Evolutionary conservation across 1,140 invertebrate genomes (phyloP), one percentile per base, ranked within the genome.

Genomic region (Asbolus verrucosus): DNA sequence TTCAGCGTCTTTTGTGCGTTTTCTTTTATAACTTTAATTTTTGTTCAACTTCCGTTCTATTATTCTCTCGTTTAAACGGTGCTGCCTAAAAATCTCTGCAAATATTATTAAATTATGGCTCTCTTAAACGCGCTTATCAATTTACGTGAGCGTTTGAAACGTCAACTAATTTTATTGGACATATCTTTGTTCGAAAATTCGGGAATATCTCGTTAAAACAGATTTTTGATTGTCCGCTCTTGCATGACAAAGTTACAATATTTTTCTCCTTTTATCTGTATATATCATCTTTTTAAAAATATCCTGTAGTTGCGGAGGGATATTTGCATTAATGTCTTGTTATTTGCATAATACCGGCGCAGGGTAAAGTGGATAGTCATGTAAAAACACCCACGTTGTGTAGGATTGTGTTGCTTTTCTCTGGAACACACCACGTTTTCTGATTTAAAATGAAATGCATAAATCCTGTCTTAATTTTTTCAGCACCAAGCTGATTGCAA

Each of bases 281-380:
- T 63, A 33, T 67, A 67, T 67, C 43, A 67, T 67, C 66, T 67
- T 31, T 54, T 67, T 27, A 36, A 60, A 67, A 67, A 65, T 60
- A 59, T 59, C 38, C 46, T 67, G 46, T 59, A 59, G 66, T 67
- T 59, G 46, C 36, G 46, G 46, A 59, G 43, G 66, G 46, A 67
- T 54, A 67, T 67, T 67, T 67, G 66, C 66, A 67, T 67, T 67
- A 67, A 67, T 67, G 66, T 60, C 46, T 38, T 67, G 46, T 59
- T 59, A 67, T 67, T 67, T 67, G 66, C 66, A 67, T 67, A 67
- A 67, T 67, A 67, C 66, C n/a, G 66, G 38, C 15, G 36, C 66
- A 41, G 66, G 43, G 50, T 67, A 67, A 67, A 67, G 66, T 67
- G 66, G 46, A 67, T 36, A 59, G 30, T 67, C 66, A 38, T 67